Evolutionary conservation across 2,888 invertebrate species (phyloP).

Genomic region (Idaea dimidiata): DNA sequence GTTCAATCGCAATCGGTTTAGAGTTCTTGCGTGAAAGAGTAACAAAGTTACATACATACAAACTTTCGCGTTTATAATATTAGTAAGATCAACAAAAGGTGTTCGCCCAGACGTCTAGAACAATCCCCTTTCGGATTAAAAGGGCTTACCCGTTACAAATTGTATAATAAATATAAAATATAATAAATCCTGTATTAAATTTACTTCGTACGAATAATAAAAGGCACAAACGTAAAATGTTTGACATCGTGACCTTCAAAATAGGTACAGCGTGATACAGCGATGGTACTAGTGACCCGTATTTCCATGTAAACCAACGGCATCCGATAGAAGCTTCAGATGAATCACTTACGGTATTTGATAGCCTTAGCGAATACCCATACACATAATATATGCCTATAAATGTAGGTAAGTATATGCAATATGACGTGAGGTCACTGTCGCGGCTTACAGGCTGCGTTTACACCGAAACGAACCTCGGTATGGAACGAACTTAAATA

Average conservation of each 20-base stretch:
- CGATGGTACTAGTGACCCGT: slow-evolving; percentile 21
- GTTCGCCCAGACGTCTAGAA: no score
- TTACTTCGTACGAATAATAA: no score
- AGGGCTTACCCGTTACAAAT: no score
- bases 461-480: slow-evolving; percentile 38
- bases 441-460: slow-evolving; percentile 25
- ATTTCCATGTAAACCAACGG: slow-evolving; percentile 29
- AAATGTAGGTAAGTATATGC: slow-evolving; percentile 1
- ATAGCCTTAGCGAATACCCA: slow-evolving; percentile 32
- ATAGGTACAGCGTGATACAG: no score
- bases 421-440: slow-evolving; percentile 49
- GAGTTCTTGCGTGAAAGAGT: no score
- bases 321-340: slow-evolving; percentile 17
- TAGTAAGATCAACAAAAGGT: no score
- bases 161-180: no score
- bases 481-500: background rate
- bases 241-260: background rate
- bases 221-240: background rate
- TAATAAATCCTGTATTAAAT: no score
- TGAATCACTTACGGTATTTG: slow-evolving; percentile 59
- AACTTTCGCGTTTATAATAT: no score
- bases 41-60: no score
- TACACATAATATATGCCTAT: background rate
- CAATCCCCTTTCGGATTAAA: no score
- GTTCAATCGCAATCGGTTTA: no score